phyloP scores from a whole-genome alignment of 2,113 vertebrate species.

The Taxidea taxus region DNA sequence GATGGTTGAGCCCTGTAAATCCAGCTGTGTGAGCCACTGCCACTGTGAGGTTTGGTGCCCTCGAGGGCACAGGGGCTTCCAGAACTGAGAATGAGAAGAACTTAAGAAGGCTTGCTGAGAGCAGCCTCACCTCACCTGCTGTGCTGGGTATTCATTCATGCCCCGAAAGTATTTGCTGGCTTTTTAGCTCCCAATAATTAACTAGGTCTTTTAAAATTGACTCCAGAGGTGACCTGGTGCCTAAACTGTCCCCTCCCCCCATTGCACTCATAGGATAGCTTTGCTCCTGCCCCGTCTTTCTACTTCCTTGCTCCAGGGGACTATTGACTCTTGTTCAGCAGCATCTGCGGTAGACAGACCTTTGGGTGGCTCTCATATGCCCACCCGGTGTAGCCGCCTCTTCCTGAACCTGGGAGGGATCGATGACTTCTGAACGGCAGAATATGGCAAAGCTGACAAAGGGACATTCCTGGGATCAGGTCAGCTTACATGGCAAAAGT shows the following conservation, averaged over 20 bases:
- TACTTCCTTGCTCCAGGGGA: not conserved
- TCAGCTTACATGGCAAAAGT: not conserved
- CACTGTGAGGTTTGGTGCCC: accelerated
- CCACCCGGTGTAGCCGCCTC: accelerated
- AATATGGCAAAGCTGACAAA: not conserved
- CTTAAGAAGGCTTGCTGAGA: not conserved
- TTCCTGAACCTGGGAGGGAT: not conserved
- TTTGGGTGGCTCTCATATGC: not conserved
- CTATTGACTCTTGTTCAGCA: accelerated
- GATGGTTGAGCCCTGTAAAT: no score
- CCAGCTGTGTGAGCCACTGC: not conserved
- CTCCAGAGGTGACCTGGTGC: not conserved
- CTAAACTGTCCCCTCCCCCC: not conserved
- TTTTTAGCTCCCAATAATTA: not conserved
- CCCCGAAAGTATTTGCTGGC: not conserved
- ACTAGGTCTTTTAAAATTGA: not conserved
- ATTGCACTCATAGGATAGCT: not conserved
- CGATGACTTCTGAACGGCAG: not conserved
- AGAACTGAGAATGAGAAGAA: not conserved
- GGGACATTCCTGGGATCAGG: not conserved
- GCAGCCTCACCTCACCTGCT: not conserved
- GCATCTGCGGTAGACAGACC: not conserved
- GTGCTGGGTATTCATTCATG: not conserved
- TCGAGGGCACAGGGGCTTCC: not conserved
- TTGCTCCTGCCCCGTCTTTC: not conserved